phyloP scores from a whole-genome alignment of 1,140 invertebrate species.

The Meloidogyne chitwoodi region DNA sequence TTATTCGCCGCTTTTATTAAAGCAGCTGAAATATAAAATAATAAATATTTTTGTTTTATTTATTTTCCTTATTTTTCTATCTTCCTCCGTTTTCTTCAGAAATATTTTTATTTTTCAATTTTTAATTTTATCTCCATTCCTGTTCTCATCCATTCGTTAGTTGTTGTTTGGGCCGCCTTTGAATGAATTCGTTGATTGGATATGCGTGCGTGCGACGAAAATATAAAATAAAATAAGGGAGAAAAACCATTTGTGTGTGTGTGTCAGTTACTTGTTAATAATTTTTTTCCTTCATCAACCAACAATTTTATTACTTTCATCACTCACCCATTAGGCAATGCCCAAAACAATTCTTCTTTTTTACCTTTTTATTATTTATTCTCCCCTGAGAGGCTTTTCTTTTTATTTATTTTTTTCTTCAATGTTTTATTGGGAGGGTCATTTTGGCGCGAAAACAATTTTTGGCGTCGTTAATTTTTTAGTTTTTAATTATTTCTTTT shows the following conservation, averaged over 20 bases:
- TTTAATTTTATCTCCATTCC: background rate
- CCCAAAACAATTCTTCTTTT: background rate
- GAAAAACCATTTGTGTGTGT: background rate
- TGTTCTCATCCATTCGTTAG: background rate
- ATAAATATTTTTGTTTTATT: too few relatives aligned
- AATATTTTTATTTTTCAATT: background rate
- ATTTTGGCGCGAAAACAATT: background rate
- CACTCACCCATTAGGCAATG: background rate
- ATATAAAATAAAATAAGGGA: background rate
- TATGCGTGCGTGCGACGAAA: background rate
- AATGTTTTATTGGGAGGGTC: background rate
- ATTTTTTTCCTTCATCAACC: background rate
- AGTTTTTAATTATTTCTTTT: too few relatives aligned
- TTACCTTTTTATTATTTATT: too few relatives aligned
- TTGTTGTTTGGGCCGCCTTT: background rate
- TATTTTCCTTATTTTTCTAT: too few relatives aligned
- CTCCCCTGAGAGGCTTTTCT: background rate
- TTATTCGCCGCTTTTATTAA: too few relatives aligned
- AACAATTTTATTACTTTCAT: background rate
- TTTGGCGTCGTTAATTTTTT: background rate
- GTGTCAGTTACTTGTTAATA: background rate
- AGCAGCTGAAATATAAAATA: background rate
- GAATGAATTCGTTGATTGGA: background rate
- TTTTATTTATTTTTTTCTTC: background rate
- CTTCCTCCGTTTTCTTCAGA: background rate